A percentile compares a stretch with the other conserved stretches of the same genome.
Conservation (phyloP, 2,797 vertebrate genomes). For the Coregonus suidteri region DNA sequence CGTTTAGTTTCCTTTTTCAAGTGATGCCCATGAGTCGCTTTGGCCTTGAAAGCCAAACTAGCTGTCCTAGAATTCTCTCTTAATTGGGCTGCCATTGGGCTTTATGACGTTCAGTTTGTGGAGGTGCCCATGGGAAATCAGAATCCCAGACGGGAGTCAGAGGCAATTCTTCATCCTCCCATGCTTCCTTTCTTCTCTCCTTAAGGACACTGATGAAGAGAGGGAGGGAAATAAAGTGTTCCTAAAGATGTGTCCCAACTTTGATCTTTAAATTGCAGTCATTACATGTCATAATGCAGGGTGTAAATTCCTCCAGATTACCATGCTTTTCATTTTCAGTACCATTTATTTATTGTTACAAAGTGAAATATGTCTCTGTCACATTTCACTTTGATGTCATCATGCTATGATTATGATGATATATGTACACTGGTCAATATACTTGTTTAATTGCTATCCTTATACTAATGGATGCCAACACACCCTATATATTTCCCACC, state of each 20-base stretch:
- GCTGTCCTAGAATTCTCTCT: conserved; percentile 47
- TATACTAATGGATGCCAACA: not conserved
- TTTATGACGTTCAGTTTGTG: conserved; percentile 33
- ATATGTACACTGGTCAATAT: not conserved
- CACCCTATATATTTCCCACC: not conserved
- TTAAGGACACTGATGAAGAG: conserved; percentile 21
- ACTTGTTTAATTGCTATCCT: conserved; percentile 15
- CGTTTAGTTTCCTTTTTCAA: conserved; percentile 25
- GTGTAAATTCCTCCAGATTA: conserved; percentile 52
- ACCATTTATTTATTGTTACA: conserved; percentile 10
- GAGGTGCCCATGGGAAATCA: conserved; percentile 42
- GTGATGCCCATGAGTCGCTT: conserved; percentile 44
- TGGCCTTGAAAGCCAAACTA: conserved; percentile 48
- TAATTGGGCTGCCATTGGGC: conserved; percentile 46
- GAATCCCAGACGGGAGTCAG: conserved; percentile 35
- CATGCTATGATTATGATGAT: conserved; percentile 36
- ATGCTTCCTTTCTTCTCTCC: conserved; percentile 12
- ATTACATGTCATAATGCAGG: conserved; percentile 48
- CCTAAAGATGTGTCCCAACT: conserved; percentile 46
- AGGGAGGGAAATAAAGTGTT: conserved; percentile 36
- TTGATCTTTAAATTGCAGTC: conserved; percentile 65
- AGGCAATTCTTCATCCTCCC: conserved; percentile 22
- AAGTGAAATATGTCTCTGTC: conserved; percentile 15
- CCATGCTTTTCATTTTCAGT: conserved; percentile 48
- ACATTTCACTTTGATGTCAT: conserved; percentile 42